phyloP scores from a whole-genome alignment of 1,140 invertebrate genomes.

The Stegodyphus dumicola region DNA sequence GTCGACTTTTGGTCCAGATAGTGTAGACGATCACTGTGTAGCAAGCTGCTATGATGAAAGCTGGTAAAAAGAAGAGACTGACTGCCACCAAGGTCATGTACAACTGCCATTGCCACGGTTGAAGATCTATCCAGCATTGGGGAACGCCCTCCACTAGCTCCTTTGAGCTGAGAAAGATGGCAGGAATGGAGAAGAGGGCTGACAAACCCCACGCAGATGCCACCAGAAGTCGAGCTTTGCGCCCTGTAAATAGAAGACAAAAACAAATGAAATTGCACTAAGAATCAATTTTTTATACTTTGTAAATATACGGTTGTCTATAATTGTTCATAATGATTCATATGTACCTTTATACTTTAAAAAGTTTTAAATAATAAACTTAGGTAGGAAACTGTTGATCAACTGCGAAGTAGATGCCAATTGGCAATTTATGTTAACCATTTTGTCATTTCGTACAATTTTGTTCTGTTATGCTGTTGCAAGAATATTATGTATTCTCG shows the following conservation, averaged over 20 bases:
- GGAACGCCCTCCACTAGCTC: conserved; percentile 73
- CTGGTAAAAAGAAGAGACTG: conserved; percentile 87
- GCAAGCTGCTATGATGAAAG: conserved; percentile 89
- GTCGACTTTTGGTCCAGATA: conserved; percentile 83
- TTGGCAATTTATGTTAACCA: too few species aligned
- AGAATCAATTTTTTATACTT: too few species aligned
- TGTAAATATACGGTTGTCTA: too few species aligned
- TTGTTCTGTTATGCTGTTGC: too few species aligned
- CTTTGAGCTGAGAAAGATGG: conserved; percentile 85
- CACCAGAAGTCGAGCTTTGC: conserved; percentile 82
- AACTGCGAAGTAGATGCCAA: too few species aligned
- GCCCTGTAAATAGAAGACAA: conserved; percentile 74
- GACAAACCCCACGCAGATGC: conserved; percentile 84
- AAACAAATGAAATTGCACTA: neutral
- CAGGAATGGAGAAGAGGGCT: conserved; percentile 84
- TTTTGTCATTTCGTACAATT: too few species aligned
- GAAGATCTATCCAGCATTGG: conserved; percentile 92
- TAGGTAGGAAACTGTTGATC: too few species aligned
- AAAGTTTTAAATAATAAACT: too few species aligned
- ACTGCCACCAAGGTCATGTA: conserved; percentile 88
- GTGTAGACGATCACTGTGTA: conserved; percentile 92
- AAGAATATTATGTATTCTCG: too few species aligned
- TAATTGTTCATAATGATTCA: too few species aligned
- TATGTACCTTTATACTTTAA: too few species aligned
- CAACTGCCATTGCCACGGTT: conserved; percentile 80